These are phyloP conservation scores for Gallinago undulata DNA, from an alignment of 2,113 vertebrate species.

Conservation along the genomic window DNA sequence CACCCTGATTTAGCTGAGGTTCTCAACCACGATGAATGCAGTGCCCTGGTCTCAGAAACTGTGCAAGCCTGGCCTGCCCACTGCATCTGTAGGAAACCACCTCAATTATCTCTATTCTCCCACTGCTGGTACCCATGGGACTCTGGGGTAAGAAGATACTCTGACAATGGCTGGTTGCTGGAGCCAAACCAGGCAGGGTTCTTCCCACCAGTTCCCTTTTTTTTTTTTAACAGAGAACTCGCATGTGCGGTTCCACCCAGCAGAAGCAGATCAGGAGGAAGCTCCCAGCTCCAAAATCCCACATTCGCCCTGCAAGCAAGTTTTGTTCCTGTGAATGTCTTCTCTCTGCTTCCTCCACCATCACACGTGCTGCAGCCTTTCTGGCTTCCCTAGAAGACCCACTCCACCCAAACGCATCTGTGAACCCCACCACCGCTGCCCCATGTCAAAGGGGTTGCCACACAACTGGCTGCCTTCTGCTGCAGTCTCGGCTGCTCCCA, in stretches of 20 bases:
- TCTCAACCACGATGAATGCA: not conserved
- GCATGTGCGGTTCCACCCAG: not conserved
- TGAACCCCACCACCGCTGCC: not conserved
- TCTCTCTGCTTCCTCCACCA: not conserved
- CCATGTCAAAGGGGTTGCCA: not conserved
- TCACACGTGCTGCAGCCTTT: not conserved
- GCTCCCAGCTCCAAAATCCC: not conserved
- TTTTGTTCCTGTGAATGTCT: not conserved
- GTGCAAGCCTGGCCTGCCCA: not conserved
- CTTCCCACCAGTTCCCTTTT: not conserved
- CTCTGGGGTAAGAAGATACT: not conserved
- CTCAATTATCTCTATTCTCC: rapidly evolving
- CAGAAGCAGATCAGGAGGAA: not conserved
- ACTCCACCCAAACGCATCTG: not conserved
- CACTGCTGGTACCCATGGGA: not conserved
- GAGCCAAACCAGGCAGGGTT: not conserved
- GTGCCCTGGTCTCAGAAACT: not conserved
- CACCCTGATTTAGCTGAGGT: not conserved
- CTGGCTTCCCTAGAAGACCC: not conserved
- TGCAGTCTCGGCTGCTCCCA: not conserved
- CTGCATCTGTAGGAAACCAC: not conserved
- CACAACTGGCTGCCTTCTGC: not conserved
- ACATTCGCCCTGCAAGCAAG: not conserved
- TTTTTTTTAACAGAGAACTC: not conserved
- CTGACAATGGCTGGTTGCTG: not conserved